These are phyloP conservation scores for Galerucella nymphaeae DNA, from an alignment of 2,888 invertebrate species.

Conservation along the genomic window DNA sequence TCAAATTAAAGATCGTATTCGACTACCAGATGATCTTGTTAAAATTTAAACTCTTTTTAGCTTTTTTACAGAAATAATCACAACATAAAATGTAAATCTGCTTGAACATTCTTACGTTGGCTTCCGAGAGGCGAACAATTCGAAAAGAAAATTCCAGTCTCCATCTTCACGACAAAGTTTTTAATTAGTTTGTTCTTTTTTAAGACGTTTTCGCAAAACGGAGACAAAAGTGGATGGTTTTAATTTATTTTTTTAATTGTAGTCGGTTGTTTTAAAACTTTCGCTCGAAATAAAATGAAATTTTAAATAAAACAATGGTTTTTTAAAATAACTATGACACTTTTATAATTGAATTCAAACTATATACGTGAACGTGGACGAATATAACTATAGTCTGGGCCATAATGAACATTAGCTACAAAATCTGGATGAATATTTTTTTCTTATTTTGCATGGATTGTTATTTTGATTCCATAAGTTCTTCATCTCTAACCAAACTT, in stretches of 20 bases:
- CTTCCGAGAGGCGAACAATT: background rate
- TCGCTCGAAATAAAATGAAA: slow-evolving; percentile 1
- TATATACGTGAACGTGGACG: too few relatives aligned
- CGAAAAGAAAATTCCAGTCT: background rate
- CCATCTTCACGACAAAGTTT: background rate
- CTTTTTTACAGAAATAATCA: background rate
- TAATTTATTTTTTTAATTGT: slow-evolving; percentile 7
- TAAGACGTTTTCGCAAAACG: background rate
- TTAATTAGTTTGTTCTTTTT: slow-evolving; percentile 10
- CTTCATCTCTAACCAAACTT: too few relatives aligned
- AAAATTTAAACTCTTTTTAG: background rate
- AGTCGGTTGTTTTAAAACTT: background rate
- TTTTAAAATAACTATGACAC: too few relatives aligned
- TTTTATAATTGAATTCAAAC: too few relatives aligned
- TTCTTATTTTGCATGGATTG: too few relatives aligned
- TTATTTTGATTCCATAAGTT: too few relatives aligned
- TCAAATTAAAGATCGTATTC: too few relatives aligned
- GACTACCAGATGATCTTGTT: background rate
- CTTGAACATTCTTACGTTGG: background rate
- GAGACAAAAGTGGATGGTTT: background rate
- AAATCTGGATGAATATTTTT: too few relatives aligned
- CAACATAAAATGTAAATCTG: background rate
- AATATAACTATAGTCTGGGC: too few relatives aligned
- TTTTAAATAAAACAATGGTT: background rate
- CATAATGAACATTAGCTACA: too few relatives aligned